Evolutionary conservation across 2,797 vertebrate genomes (phyloP).

Genomic region (Enoplosus armatus): DNA sequence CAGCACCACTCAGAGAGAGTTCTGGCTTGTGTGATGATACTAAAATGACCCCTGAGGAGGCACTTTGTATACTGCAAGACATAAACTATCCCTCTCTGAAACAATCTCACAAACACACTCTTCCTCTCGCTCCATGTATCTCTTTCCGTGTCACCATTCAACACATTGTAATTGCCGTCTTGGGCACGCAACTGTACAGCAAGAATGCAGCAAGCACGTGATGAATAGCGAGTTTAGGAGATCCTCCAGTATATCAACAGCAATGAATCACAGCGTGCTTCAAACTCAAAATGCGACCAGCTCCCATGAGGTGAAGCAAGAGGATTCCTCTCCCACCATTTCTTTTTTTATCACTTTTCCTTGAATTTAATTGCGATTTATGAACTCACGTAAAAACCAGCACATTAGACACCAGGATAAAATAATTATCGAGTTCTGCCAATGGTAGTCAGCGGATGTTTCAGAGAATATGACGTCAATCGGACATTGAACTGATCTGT

Average conservation of each 20-base stretch:
- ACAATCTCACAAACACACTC: not conserved
- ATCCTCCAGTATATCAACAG: slow-evolving; percentile 37
- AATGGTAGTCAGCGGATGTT: slow-evolving; percentile 29
- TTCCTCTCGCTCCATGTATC: slow-evolving; percentile 19
- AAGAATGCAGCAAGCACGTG: slow-evolving; percentile 53
- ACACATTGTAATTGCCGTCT: slow-evolving; percentile 43
- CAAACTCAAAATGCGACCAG: slow-evolving; percentile 20
- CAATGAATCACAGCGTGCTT: slow-evolving; percentile 49
- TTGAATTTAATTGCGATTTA: slow-evolving; percentile 15
- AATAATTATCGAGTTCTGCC: slow-evolving; percentile 20
- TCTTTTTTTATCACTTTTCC: slow-evolving; percentile 3
- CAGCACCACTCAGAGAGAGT: slow-evolving; percentile 1
- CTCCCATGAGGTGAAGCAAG: slow-evolving; percentile 22
- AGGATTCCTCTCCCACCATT: slow-evolving; percentile 44
- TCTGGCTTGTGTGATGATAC: slow-evolving; percentile 12
- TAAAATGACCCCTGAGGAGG: slow-evolving; percentile 46
- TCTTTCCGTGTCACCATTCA: slow-evolving; percentile 37
- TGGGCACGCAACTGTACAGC: slow-evolving; percentile 32
- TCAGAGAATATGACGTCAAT: slow-evolving; percentile 30
- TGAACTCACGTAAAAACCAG: not conserved
- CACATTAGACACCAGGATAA: slow-evolving; percentile 20
- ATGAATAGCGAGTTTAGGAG: slow-evolving; percentile 45
- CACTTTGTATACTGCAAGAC: slow-evolving; percentile 30
- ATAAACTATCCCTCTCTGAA: slow-evolving; percentile 43
- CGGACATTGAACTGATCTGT: slow-evolving; percentile 11